These are phyloP conservation scores for Ischnura elegans DNA, from an alignment of 2,888 invertebrate genomes.

Conservation along the genomic window DNA sequence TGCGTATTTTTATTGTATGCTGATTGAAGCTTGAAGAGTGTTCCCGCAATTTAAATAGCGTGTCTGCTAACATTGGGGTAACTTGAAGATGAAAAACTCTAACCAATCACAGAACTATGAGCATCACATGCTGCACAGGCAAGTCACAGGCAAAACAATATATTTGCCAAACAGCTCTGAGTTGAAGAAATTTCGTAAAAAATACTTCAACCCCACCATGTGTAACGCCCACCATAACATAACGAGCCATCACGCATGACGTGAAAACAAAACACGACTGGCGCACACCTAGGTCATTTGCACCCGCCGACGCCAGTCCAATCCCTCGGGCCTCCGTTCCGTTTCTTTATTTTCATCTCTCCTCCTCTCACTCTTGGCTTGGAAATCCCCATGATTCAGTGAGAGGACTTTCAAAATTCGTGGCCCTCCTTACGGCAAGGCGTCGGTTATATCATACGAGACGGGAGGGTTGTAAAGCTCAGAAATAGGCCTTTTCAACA, in stretches of 20 bases:
- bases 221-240: no score
- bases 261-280: not conserved
- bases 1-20: no score
- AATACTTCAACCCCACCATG: no score
- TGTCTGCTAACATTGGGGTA: no score
- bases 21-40: no score
- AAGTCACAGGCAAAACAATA: no score
- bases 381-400: conserved; percentile 20
- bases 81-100: no score
- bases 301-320: not conserved
- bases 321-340: not conserved
- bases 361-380: not conserved
- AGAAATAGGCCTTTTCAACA: not conserved
- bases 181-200: no score
- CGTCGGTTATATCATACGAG: not conserved
- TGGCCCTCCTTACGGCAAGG: not conserved
- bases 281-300: not conserved
- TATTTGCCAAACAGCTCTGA: no score
- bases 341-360: not conserved
- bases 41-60: no score
- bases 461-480: not conserved
- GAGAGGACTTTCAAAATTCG: not conserved
- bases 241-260: not conserved
- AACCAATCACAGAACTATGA: no score
- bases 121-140: no score